phyloP scores from a whole-genome alignment of 1,140 invertebrate species.

The Psilanteris sp. region DNA sequence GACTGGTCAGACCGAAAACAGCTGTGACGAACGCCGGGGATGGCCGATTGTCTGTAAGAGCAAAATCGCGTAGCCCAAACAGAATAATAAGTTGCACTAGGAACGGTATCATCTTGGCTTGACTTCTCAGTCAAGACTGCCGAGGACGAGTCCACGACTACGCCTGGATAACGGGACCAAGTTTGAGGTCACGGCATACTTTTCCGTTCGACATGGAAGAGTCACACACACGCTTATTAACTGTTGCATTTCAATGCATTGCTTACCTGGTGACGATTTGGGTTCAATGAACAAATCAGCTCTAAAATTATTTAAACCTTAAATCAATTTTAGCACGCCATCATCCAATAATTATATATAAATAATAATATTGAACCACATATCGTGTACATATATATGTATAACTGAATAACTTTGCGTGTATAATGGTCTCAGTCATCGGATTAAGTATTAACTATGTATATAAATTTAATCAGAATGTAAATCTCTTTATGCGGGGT shows the following conservation, averaged over 20 bases:
- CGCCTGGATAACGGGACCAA: slow-evolving; percentile 76
- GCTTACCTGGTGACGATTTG: neutral
- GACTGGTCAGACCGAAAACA: slow-evolving; percentile 61
- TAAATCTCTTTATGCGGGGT: no score
- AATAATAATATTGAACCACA: no score
- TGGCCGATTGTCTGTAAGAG: slow-evolving; percentile 59
- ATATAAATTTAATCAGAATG: no score
- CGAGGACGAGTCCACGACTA: slow-evolving; percentile 69
- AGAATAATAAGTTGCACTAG: slow-evolving; percentile 66
- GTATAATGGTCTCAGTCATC: no score
- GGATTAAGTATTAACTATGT: no score
- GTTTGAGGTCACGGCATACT: slow-evolving; percentile 78
- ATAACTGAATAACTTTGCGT: no score
- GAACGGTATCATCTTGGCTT: slow-evolving; percentile 75
- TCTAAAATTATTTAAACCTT: no score
- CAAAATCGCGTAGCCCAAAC: slow-evolving; percentile 64
- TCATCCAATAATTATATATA: no score
- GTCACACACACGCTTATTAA: slow-evolving; percentile 35
- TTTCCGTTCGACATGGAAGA: slow-evolving; percentile 64
- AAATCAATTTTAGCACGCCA: no score
- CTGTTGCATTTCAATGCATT: slow-evolving; percentile 32
- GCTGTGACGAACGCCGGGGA: slow-evolving; percentile 48
- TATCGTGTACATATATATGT: no score
- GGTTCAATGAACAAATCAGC: slow-evolving; percentile 41
- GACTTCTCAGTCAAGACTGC: slow-evolving; percentile 76